Evolutionary conservation across 2,797 vertebrate species (phyloP), one percentile per base, ranked within the genome.

Genomic region (Trichosurus vulpecula): DNA sequence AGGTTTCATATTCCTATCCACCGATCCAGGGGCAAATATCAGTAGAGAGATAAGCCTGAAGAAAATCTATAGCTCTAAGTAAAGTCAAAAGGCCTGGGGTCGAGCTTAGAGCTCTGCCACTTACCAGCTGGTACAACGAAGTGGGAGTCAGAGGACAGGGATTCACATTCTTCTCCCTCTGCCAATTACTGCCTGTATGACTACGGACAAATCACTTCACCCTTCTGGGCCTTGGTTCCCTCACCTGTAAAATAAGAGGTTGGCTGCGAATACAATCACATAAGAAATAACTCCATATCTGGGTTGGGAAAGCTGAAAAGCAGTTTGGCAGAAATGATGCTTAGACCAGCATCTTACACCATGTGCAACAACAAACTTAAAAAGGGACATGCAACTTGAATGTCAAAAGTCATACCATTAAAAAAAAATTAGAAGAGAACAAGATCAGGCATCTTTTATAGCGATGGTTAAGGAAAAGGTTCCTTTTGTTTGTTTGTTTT

Each of bases 181-280:
- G n/a, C n/a, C 14, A 19, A 56, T 4, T 58, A n/a, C 57, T 87
- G n/a, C 66, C n/a, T 22, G 11, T 87, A 29, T 92, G 92, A 93
- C 52, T 6, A 90, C 90, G 57, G 90, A 47, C 91, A 93, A 92
- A 90, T 90, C n/a, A 95, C 29, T 52, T 90, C 90, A 31, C 29
- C 11, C 92, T 52, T 94, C 91, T 93, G 51, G 93, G 90, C 30
- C 89, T 87, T 29, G 25, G n/a, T 96, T 91, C 52, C 52, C 92
- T 94, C 41, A 55, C 74, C 47, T 57, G 30, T 41, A 53, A 94
- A 95, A 91, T 51, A 89, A 74, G 66, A 81, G n/a, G 6, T 47
- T 41, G 66, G n/a, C 6, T 25, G n/a, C 8, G 8, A 81, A 81
- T 66, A 81, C 10, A 41, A 81, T 81, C n/a, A 41, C n/a, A 81